Base-by-base conservation (phyloP, 1,140 invertebrate species). In the Palaemon carinicauda region DNA sequence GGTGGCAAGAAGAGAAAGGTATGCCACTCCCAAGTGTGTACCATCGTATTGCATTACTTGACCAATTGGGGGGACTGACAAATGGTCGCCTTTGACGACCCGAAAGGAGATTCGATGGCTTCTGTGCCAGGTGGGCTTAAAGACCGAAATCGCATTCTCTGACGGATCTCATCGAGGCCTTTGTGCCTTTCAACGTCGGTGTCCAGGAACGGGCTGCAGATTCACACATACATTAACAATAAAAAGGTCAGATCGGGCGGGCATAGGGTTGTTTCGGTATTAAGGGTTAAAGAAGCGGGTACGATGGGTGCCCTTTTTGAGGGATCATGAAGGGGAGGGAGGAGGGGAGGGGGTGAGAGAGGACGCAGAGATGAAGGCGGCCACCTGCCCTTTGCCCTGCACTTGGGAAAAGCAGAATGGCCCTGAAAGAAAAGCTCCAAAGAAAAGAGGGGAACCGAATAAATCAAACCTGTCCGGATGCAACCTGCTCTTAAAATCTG, bases 161-260 rank as follows among this genome's bases (percentile, higher is more conserved):
- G 17, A 27, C 19, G 50, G 17, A n/a, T 4, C 24, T 24, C n/a
- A 31, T 1, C 24, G 41, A 41, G 41, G 56, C 3, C 60, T 29
- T 41, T 83, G 24, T 29, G 75, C 27, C 27, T 24, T 19, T 27
- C 29, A 24, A 33, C 31, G 60, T 41, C 87, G 80, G 80, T 88
- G 87, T 83, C 87, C 87, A 88, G 79, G 87, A 88, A 82, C 79
- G 87, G 87, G 87, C 87, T 82, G 80, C 87, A 78, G 87, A 88
- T 88, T 88, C 87, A 88, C 87, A 88, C 87, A 88, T 88, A 88
- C 87, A 88, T 88, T 88, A 88, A 88, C 87, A 88, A 88, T 88
- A 88, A 88, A 88, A 88, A 88, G 87, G 87, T 88, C 87, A 88
- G 87, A 71, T 88, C 80, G 75, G 81, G 87, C 87, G 87, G 87